Percentiles rank a stretch among this genome's conserved stretches.
Conservation (phyloP, 2,113 vertebrate species). For the Ochotona princeps region DNA sequence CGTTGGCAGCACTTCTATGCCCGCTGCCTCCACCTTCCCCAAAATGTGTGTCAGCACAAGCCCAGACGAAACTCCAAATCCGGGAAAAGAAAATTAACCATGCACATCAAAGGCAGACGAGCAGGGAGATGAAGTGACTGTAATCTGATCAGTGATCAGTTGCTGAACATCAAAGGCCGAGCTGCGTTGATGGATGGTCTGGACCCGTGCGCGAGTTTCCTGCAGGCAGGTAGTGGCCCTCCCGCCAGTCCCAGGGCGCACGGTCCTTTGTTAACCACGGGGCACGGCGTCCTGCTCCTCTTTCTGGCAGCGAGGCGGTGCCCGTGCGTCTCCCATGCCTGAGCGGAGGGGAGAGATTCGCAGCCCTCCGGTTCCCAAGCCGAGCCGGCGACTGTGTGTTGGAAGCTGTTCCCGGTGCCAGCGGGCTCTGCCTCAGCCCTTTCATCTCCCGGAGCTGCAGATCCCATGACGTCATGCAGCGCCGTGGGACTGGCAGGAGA, state of each 20-base stretch:
- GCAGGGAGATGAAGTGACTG: conserved; percentile 89
- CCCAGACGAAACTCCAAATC: conserved; percentile 87
- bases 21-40: conserved; percentile 80
- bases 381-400: conserved; percentile 84
- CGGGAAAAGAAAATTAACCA: conserved; percentile 89
- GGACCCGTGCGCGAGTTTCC: conserved; percentile 73
- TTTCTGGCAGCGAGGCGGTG: conserved; percentile 58
- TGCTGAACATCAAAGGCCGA: conserved; percentile 91
- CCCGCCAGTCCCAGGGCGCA: conserved; percentile 67
- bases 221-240: conserved; percentile 84
- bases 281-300: conserved; percentile 50
- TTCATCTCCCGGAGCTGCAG: conserved; percentile 90
- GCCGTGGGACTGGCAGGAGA: conserved; percentile 87
- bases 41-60: conserved; percentile 87
- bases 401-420: conserved; percentile 87
- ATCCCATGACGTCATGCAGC: conserved; percentile 91
- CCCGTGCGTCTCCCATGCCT: conserved; percentile 62
- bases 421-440: conserved; percentile 89
- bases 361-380: conserved; percentile 84
- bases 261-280: conserved; percentile 79
- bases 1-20: conserved; percentile 79
- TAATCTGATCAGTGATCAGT: conserved; percentile 95
- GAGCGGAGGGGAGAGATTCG: conserved; percentile 82
- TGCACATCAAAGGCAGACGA: conserved; percentile 93
- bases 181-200: conserved; percentile 63